Evolutionary conservation across 2,797 vertebrate genomes (phyloP).

Genomic region (Protonibea diacanthus): DNA sequence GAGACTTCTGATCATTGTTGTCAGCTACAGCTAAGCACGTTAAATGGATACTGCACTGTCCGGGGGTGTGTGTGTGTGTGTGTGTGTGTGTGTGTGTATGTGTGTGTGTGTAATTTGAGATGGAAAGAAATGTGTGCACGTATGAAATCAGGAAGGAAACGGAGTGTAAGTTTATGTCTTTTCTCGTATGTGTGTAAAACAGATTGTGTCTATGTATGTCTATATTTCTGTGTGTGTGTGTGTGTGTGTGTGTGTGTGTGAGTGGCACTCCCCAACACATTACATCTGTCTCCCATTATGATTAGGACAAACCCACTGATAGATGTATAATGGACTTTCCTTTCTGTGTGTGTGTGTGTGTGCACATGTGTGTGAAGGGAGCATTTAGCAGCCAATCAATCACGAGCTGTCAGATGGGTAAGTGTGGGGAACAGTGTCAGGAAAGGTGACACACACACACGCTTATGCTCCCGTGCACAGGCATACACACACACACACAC

Average conservation of each 20-base stretch:
- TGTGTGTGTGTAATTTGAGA: conserved; percentile 53
- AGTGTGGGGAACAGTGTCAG: conserved; percentile 75
- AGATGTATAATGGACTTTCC: conserved; percentile 70
- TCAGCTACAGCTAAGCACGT: conserved; percentile 80
- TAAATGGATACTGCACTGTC: conserved; percentile 72
- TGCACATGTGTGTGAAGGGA: conserved; percentile 61
- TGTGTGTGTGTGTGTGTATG: conserved; percentile 32
- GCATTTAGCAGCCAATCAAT: conserved; percentile 79
- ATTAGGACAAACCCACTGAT: conserved; percentile 67
- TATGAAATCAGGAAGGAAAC: conserved; percentile 43
- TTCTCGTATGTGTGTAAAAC: conserved; percentile 24
- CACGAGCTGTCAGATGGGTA: conserved; percentile 74
- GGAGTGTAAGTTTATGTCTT: conserved; percentile 15
- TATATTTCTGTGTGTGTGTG: conserved; percentile 24
- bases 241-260: conserved; percentile 12
- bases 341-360: conserved; percentile 35
- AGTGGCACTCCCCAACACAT: conserved; percentile 48
- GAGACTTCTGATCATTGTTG: conserved; percentile 86
- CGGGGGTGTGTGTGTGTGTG: conserved; percentile 32
- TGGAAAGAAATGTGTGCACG: conserved; percentile 25
- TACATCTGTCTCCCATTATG: conserved; percentile 80
- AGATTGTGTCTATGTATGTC: conserved; percentile 31
- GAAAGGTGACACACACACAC: conserved; percentile 62
- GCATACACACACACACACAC: background rate
- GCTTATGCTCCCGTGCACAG: background rate